These are phyloP conservation scores for Tetragonula carbonaria DNA, from an alignment of 2,888 invertebrate genomes.

Conservation along the genomic window DNA sequence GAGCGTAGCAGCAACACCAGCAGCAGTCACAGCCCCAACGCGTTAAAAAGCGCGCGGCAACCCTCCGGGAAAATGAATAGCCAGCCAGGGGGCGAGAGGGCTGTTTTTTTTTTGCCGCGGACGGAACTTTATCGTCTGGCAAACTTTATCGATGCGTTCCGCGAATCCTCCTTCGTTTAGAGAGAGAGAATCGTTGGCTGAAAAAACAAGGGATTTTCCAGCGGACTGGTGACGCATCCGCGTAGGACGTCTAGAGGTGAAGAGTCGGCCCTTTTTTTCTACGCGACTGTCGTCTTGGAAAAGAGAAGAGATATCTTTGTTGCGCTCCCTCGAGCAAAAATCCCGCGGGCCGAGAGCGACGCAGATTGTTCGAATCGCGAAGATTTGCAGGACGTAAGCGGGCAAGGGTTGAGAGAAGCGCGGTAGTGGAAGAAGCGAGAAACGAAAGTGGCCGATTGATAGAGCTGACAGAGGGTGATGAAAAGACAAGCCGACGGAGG, in stretches of 20 bases:
- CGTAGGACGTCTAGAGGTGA: constrained; percentile 60
- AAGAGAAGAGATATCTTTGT: constrained; percentile 39
- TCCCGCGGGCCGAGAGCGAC: constrained; percentile 34
- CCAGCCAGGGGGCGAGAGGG: constrained; percentile 9
- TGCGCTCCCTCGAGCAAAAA: constrained; percentile 26
- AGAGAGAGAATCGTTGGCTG: constrained; percentile 24
- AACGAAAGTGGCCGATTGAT: constrained; percentile 25
- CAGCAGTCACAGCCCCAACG: constrained; percentile 26
- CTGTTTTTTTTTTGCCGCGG: constrained; percentile 47
- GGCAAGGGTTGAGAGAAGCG: background rate
- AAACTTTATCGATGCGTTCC: constrained; percentile 62
- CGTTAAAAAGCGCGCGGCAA: constrained; percentile 45
- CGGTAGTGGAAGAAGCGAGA: constrained; percentile 31
- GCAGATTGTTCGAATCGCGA: constrained; percentile 43
- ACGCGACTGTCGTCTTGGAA: background rate
- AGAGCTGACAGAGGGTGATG: background rate
- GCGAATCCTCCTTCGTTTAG: constrained; percentile 12
- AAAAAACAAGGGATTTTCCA: constrained; percentile 59
- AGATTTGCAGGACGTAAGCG: background rate
- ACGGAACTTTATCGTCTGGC: constrained; percentile 62
- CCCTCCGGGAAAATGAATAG: constrained; percentile 63
- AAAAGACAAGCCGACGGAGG: too few species aligned
- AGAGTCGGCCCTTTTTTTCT: background rate
- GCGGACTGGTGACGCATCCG: constrained; percentile 39
- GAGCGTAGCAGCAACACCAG: background rate